phyloP scores from a whole-genome alignment of 1,140 invertebrate species.

The Psix sp. region DNA sequence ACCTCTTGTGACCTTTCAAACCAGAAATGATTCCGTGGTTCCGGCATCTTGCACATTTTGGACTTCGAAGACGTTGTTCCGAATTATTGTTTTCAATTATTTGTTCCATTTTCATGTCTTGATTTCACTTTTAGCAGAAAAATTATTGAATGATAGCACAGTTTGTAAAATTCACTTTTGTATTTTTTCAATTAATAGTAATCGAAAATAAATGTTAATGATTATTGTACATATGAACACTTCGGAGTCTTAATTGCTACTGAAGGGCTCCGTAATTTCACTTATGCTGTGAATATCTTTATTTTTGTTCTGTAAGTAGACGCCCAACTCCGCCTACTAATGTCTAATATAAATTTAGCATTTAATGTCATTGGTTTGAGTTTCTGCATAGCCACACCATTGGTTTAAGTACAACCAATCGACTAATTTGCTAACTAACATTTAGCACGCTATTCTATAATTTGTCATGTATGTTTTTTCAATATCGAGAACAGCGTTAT shows the following conservation, averaged over 20 bases:
- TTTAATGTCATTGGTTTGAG: constrained; percentile 38
- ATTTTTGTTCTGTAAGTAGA: constrained; percentile 18
- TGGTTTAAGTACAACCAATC: constrained; percentile 11
- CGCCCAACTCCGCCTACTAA: constrained; percentile 52
- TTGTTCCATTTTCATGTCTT: constrained; percentile 23
- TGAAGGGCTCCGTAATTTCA: constrained; percentile 29
- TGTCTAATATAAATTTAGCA: constrained; percentile 41
- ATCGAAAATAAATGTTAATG: no score
- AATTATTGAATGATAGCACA: no score
- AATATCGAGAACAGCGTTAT: no score
- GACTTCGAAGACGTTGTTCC: constrained; percentile 80
- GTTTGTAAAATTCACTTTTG: no score
- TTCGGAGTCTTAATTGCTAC: constrained; percentile 22
- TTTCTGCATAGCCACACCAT: constrained; percentile 20
- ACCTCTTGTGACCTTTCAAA: constrained; percentile 87
- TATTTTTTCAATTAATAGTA: no score
- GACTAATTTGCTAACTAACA: constrained; percentile 16
- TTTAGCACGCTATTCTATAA: background rate
- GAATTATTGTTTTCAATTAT: constrained; percentile 8
- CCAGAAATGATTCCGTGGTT: constrained; percentile 94
- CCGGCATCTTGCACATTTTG: constrained; percentile 91
- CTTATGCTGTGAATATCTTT: constrained; percentile 13
- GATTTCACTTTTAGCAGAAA: background rate
- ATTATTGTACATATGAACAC: no score
- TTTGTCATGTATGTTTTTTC: background rate